These are phyloP conservation scores for Pantherophis vulpinus DNA, from an alignment of 2,797 vertebrate genomes.

Conservation along the genomic window DNA sequence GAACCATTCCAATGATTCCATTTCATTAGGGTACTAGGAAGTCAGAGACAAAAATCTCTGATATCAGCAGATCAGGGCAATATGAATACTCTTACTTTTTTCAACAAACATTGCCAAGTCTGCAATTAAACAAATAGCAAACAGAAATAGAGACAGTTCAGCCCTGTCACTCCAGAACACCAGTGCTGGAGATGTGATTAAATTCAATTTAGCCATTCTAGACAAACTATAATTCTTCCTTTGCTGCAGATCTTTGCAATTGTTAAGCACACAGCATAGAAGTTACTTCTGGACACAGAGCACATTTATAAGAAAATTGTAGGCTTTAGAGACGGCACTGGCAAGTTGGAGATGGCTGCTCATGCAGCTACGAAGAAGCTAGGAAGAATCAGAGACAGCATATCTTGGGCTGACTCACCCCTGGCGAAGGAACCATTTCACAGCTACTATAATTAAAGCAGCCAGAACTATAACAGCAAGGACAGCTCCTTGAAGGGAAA, in stretches of 20 bases:
- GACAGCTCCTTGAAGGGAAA: neutral
- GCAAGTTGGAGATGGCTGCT: neutral
- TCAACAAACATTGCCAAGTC: neutral
- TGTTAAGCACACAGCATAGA: neutral
- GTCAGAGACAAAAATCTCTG: neutral
- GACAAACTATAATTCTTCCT: neutral
- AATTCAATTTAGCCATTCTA: neutral
- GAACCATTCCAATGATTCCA: neutral
- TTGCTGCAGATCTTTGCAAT: neutral
- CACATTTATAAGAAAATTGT: neutral
- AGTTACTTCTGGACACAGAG: neutral
- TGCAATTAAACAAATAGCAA: neutral
- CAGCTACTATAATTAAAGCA: neutral
- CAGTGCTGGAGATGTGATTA: neutral
- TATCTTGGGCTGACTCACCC: conserved; percentile 19
- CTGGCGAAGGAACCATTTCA: neutral
- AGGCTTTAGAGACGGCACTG: neutral
- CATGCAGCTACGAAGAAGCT: neutral
- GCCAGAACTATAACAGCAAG: neutral
- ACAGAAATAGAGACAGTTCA: neutral
- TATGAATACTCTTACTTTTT: neutral
- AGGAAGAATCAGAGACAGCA: neutral
- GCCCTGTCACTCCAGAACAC: neutral
- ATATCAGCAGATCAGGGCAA: neutral
- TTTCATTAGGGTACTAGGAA: neutral